A percentile compares a stretch with the other conserved stretches of the same genome.
Evolutionary conservation across 2,797 vertebrate species (phyloP).

Genomic region (Coregonus suidteri): DNA sequence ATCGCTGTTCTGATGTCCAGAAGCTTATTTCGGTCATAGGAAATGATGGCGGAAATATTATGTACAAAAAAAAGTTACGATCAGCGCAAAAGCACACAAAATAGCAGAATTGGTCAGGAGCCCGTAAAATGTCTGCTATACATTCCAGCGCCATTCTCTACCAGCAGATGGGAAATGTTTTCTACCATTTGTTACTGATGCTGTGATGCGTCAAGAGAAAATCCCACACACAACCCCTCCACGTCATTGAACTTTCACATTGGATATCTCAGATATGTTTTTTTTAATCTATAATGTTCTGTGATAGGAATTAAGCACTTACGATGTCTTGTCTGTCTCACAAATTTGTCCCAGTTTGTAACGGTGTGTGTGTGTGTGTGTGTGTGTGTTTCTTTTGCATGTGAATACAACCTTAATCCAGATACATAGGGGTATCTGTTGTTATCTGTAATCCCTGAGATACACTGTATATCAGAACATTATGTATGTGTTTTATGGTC

Average conservation of each 20-base stretch:
- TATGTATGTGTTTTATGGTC: too few relatives aligned
- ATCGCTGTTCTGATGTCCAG: too few relatives aligned
- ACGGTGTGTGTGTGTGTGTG: not conserved
- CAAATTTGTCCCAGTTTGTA: not conserved
- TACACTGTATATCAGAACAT: not conserved
- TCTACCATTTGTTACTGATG: not conserved
- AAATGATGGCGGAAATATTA: too few relatives aligned
- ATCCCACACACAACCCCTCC: not conserved
- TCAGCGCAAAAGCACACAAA: too few relatives aligned
- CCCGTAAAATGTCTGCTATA: too few relatives aligned
- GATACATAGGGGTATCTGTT: not conserved
- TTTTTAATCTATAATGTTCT: not conserved
- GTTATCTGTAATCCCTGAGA: not conserved
- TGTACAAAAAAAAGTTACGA: too few relatives aligned
- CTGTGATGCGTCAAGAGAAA: not conserved
- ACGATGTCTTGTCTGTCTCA: not conserved
- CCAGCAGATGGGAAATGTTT: constrained; percentile 54
- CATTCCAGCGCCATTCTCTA: constrained; percentile 9
- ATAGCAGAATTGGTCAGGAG: too few relatives aligned
- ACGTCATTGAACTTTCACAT: not conserved
- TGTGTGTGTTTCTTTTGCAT: not conserved
- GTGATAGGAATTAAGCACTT: not conserved
- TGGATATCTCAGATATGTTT: not conserved
- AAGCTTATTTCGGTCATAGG: too few relatives aligned
- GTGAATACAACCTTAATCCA: not conserved